A percentile compares a stretch with the other conserved stretches of the same genome.
Conservation (phyloP, 2,888 invertebrate genomes). For the Adelphocoris suturalis region DNA sequence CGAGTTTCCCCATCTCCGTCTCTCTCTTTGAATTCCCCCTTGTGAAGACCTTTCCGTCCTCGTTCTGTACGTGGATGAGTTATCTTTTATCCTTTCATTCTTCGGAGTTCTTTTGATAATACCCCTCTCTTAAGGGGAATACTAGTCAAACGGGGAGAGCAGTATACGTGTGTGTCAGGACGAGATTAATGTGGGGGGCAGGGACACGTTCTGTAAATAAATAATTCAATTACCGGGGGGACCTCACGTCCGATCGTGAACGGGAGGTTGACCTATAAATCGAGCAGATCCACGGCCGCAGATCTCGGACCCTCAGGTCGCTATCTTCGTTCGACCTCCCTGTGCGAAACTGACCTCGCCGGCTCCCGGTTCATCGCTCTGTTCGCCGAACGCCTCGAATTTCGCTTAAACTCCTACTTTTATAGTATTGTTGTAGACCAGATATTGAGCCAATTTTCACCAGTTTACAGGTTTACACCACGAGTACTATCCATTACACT, state of each 20-base stretch:
- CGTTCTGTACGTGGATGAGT: neutral
- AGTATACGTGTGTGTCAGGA: conserved; percentile 49
- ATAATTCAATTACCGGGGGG: conserved; percentile 67
- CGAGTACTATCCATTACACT: too few species aligned
- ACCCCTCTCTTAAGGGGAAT: neutral
- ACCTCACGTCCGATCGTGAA: conserved; percentile 68
- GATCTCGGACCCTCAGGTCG: conserved; percentile 51
- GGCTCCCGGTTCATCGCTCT: neutral
- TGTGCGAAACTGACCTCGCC: neutral
- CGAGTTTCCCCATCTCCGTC: neutral
- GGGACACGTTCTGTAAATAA: conserved; percentile 64
- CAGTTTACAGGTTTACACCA: too few species aligned
- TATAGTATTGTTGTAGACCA: too few species aligned
- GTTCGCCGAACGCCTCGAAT: neutral
- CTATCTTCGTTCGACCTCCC: conserved; percentile 22
- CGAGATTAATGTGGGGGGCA: conserved; percentile 62
- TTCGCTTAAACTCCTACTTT: too few species aligned
- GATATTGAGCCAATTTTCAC: too few species aligned
- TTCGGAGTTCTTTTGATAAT: conserved; percentile 11
- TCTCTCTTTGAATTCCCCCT: neutral
- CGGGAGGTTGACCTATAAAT: conserved; percentile 68
- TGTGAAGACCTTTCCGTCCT: neutral
- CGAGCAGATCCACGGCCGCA: conserved; percentile 66
- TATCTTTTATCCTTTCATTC: neutral
- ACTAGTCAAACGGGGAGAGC: neutral